These are phyloP conservation scores for cat (Felis catus) DNA, from an alignment of 2,113 vertebrate species.

Conservation along the genomic window DNA sequence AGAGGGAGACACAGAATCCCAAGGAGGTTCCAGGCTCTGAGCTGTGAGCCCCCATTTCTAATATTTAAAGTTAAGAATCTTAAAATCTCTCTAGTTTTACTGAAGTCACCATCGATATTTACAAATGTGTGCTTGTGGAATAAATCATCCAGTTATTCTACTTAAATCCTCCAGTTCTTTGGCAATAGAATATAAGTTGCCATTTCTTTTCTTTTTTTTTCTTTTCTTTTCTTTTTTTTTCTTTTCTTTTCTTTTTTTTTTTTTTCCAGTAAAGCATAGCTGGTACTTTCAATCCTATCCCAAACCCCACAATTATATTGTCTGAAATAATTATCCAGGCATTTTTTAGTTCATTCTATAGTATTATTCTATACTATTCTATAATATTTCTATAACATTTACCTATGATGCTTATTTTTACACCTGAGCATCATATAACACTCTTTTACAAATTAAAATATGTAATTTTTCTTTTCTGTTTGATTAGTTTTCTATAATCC, in stretches of 20 bases:
- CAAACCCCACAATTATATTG: background rate
- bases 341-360: background rate
- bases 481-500: background rate
- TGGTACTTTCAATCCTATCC: fast-evolving
- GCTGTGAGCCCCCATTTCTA: background rate
- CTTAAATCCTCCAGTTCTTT: background rate
- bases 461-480: background rate
- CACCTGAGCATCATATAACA: fast-evolving
- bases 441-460: background rate
- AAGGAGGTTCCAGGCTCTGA: too few relatives aligned
- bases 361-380: background rate
- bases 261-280: fast-evolving
- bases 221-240: too few relatives aligned
- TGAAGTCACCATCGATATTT: background rate
- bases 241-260: background rate
- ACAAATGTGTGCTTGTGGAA: background rate
- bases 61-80: background rate
- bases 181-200: background rate
- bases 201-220: too few relatives aligned
- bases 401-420: background rate
- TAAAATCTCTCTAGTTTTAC: background rate
- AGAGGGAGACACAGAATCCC: too few relatives aligned
- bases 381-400: background rate
- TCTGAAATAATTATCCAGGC: background rate
- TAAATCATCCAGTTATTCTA: background rate